Conservation (phyloP, 2,888 invertebrate species). For the Aphidius colemani region DNA sequence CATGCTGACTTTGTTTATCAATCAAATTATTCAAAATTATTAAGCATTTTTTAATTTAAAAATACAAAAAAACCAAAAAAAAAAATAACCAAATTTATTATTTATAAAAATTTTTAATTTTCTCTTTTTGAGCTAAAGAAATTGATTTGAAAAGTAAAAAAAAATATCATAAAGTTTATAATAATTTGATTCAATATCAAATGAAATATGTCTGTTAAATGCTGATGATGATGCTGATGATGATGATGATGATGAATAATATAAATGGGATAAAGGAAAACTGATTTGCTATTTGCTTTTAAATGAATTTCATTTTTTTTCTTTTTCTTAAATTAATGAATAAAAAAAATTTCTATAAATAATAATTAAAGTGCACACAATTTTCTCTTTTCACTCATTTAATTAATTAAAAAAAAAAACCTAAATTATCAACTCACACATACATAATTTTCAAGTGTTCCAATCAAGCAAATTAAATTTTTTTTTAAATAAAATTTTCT, state of each 20-base stretch:
- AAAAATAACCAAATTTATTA: slow-evolving; percentile 25
- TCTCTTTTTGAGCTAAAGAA: too few relatives aligned
- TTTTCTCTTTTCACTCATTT: too few relatives aligned
- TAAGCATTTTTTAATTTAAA: slow-evolving; percentile 26
- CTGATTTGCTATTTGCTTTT: too few relatives aligned
- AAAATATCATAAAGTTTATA: slow-evolving; percentile 21
- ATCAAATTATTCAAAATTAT: slow-evolving; percentile 9
- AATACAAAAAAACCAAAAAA: slow-evolving; percentile 3
- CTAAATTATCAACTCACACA: too few relatives aligned
- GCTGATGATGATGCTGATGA: not conserved
- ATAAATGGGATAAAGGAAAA: too few relatives aligned
- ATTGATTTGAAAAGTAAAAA: slow-evolving; percentile 30
- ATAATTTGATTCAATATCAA: not conserved
- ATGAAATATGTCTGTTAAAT: slow-evolving; percentile 20
- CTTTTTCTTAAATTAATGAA: too few relatives aligned
- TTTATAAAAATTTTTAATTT: too few relatives aligned
- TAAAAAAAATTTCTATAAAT: too few relatives aligned
- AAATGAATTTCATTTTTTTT: too few relatives aligned
- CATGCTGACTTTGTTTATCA: slow-evolving; percentile 22
- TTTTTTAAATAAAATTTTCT: not conserved
- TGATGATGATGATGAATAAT: not conserved
- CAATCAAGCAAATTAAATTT: slow-evolving; percentile 7
- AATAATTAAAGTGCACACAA: too few relatives aligned
- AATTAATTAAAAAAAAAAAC: too few relatives aligned
- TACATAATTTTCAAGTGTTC: too few relatives aligned